Evolutionary conservation across 2,113 vertebrate species (phyloP).

Genomic region (Serinus canaria): DNA sequence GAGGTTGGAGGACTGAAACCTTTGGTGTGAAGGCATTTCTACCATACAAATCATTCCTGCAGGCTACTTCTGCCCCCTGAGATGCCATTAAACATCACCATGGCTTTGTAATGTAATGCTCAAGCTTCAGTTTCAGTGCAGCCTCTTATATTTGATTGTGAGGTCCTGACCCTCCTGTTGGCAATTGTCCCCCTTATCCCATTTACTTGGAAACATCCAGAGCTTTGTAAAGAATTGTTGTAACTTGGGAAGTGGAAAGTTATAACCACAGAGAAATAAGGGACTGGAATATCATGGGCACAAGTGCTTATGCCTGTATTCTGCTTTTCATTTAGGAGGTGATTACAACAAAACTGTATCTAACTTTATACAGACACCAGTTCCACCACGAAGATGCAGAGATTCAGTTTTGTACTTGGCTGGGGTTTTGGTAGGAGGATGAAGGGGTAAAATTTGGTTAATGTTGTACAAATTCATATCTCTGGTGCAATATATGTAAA

Average conservation of each 20-base stretch:
- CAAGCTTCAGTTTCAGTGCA: neutral
- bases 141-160: neutral
- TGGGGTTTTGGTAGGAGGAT: slow-evolving; percentile 9
- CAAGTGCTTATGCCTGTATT: neutral
- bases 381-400: slow-evolving; percentile 24
- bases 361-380: neutral
- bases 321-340: slow-evolving; percentile 5
- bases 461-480: slow-evolving; percentile 42
- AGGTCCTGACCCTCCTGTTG: neutral
- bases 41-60: neutral
- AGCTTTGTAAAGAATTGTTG: neutral
- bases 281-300: neutral
- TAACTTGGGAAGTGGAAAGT: neutral
- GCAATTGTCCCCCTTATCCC: neutral
- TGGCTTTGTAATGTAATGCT: neutral
- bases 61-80: neutral
- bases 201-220: neutral
- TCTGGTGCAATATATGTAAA: slow-evolving; percentile 53
- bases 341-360: neutral
- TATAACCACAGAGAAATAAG: neutral
- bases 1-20: neutral
- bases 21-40: neutral
- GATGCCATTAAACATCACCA: neutral
- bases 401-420: neutral
- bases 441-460: slow-evolving; percentile 2